Conservation (phyloP, 2,888 invertebrate species). For the Bhutanitis thaidina region DNA sequence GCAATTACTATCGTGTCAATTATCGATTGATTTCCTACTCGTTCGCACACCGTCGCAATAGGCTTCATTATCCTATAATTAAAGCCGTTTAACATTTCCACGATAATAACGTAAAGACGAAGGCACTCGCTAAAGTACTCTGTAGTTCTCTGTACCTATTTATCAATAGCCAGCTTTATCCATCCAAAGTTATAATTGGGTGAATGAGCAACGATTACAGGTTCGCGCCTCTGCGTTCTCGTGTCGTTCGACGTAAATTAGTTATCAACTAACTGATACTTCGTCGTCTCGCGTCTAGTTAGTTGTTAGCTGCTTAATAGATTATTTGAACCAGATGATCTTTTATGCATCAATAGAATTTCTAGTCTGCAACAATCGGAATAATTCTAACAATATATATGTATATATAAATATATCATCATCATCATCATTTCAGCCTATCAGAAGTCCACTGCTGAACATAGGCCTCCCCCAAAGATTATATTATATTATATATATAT, state of each 20-base stretch:
- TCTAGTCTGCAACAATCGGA: no score
- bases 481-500: no score
- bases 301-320: slow-evolving; percentile 34
- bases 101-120: not conserved
- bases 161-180: slow-evolving; percentile 31
- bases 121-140: not conserved
- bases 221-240: slow-evolving; percentile 41
- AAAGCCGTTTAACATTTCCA: slow-evolving; percentile 1
- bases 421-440: no score
- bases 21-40: no score
- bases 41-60: no score
- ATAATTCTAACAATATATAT: no score
- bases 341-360: not conserved
- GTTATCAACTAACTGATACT: slow-evolving; percentile 65
- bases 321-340: slow-evolving; percentile 16
- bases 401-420: no score
- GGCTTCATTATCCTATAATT: not conserved
- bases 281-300: slow-evolving; percentile 49
- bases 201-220: slow-evolving; percentile 53
- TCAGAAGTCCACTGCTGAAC: no score
- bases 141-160: not conserved
- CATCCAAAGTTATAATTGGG: slow-evolving; percentile 62
- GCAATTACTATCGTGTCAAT: no score
- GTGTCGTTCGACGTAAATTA: slow-evolving; percentile 46
- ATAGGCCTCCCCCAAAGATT: no score